Base-by-base conservation (phyloP, 2,888 invertebrate genomes). In the Ichneumon xanthorius region DNA sequence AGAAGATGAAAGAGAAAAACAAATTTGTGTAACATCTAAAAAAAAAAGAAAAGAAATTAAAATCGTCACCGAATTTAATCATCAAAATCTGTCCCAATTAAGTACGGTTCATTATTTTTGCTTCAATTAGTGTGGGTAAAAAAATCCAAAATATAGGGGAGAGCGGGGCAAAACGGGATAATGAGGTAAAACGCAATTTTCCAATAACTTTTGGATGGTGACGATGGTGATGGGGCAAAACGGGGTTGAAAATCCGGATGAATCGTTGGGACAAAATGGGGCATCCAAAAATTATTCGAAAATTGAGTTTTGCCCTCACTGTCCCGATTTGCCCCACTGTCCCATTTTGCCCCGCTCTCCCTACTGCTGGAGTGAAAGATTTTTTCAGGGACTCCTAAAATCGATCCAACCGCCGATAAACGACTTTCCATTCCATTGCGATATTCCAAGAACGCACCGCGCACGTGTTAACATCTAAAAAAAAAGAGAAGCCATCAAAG, bases 381-480 rank as follows among this genome's bases (percentile, higher is more conserved):
- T 30, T 14, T 14, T 58, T 58, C 26, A 26, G 58, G 58, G 11
- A 58, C 4, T 58, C 22, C 3, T 53, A 19, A 26, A 58, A 58
- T 30, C 58, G 26, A 22, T 26, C 14, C 11, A 5, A 26, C 14
- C 37, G 55, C 37, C 16, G 19, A 19, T 71, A 55, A 55, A 53
- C 26, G 30, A 33, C 11, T 22, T 19, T 19, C 40, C 22, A 26
- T 48, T 73, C 16, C 58, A 16, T 19, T 11, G 30, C 14, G 55
- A 14, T 72, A 61, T 61, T 61, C 26, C 16, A 30, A 61, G 61
- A 14, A 61, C 33, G 4, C 1, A 61, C 30, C 30, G n/a, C 30
- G 16, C 40, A 58, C n/a, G 58, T 16, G 65, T 37, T 37, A 65
- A 53, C 53, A n/a, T 33, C n/a, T n/a, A n/a, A 53, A 53, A 53